phyloP scores from a whole-genome alignment of 2,888 invertebrate genomes.

The Molanna angustata region DNA sequence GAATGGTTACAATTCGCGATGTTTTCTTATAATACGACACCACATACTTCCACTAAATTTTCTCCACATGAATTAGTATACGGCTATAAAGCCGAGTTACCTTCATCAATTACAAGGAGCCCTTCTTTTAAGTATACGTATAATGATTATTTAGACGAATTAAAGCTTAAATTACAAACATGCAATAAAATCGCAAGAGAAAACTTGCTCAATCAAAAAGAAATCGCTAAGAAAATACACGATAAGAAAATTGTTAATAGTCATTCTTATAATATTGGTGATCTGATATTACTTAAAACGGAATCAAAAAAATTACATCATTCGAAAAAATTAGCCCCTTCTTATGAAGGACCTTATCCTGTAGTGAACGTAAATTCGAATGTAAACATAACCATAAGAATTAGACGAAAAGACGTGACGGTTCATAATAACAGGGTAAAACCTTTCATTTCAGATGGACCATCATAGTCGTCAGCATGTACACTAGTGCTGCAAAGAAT shows the following conservation, averaged over 20 bases:
- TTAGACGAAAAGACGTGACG: neutral
- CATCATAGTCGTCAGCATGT: neutral
- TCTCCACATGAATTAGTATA: slow-evolving; percentile 40
- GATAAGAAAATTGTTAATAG: slow-evolving; percentile 26
- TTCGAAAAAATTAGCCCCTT: slow-evolving; percentile 7
- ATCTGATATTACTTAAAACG: slow-evolving; percentile 26
- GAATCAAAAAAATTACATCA: neutral
- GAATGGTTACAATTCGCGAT: neutral
- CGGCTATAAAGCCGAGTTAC: slow-evolving; percentile 30
- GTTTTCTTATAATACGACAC: slow-evolving; percentile 24
- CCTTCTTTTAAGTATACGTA: slow-evolving; percentile 35
- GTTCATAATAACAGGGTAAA: neutral
- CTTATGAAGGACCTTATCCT: neutral
- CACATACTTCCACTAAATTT: slow-evolving; percentile 37
- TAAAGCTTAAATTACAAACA: slow-evolving; percentile 31
- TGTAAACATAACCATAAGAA: neutral
- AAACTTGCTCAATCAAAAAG: slow-evolving; percentile 33
- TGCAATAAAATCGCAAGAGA: slow-evolving; percentile 34
- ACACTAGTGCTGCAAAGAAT: neutral
- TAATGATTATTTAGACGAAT: slow-evolving; percentile 32
- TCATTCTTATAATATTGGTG: slow-evolving; percentile 27
- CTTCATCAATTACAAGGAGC: slow-evolving; percentile 29
- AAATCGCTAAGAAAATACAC: slow-evolving; percentile 32
- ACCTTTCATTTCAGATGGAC: neutral
- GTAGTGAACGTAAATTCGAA: neutral